Conservation (phyloP, 2,888 invertebrate species). For the Trichogramma evanescens region DNA sequence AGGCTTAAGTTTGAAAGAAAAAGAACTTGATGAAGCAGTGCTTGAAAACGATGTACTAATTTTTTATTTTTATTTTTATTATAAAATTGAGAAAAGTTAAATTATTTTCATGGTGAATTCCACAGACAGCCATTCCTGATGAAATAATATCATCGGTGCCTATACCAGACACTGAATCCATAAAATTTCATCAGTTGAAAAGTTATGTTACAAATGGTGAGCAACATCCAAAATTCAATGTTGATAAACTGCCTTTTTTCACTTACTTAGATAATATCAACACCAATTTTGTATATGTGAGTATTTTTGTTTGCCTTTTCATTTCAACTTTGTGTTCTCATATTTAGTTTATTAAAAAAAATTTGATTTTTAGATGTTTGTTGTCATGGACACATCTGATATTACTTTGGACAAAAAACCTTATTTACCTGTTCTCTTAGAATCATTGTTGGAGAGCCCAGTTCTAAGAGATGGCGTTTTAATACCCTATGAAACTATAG, state of each 20-base stretch:
- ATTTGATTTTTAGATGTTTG: conserved; percentile 57
- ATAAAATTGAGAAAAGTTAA: not conserved
- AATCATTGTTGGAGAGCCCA: conserved; percentile 71
- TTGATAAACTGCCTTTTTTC: conserved; percentile 62
- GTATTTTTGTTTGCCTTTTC: conserved; percentile 36
- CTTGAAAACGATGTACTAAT: conserved; percentile 64
- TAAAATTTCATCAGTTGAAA: conserved; percentile 61
- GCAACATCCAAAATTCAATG: conserved; percentile 54
- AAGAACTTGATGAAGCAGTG: conserved; percentile 61
- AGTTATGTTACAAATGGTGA: conserved; percentile 49
- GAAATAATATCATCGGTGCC: conserved; percentile 66
- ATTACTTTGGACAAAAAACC: conserved; percentile 56
- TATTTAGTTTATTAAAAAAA: not conserved
- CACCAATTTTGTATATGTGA: conserved; percentile 78
- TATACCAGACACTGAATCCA: conserved; percentile 67
- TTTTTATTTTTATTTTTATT: conserved; percentile 10
- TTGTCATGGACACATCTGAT: conserved; percentile 63
- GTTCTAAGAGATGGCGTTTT: conserved; percentile 55
- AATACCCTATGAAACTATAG: conserved; percentile 65
- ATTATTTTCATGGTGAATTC: conserved; percentile 12
- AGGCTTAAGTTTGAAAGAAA: conserved; percentile 61
- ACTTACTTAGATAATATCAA: conserved; percentile 73
- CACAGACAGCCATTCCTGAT: conserved; percentile 61
- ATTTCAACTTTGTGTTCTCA: not conserved
- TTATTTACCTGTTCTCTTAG: conserved; percentile 69